phyloP scores from a whole-genome alignment of 2,888 invertebrate genomes.

The Arctia plantaginis region DNA sequence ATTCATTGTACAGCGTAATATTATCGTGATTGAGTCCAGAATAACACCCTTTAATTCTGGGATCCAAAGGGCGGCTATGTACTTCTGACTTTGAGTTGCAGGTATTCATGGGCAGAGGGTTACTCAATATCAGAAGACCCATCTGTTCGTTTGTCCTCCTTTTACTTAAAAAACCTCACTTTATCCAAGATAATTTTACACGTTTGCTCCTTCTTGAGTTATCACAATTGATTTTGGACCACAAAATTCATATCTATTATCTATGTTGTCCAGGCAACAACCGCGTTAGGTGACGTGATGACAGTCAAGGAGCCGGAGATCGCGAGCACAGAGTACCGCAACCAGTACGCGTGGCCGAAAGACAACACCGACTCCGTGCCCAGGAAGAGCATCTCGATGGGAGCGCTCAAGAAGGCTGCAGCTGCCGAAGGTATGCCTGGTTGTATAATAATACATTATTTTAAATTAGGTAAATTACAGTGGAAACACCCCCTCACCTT shows the following conservation, averaged over 20 bases:
- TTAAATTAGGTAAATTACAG: background rate
- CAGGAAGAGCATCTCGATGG: conserved; percentile 95
- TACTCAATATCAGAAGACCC: no score
- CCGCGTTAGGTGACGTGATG: conserved; percentile 90
- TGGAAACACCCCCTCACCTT: background rate
- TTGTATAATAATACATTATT: background rate
- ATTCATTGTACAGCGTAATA: no score
- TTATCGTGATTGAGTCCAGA: no score
- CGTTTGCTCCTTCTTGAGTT: background rate
- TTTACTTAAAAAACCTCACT: no score
- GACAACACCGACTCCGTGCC: conserved; percentile 87
- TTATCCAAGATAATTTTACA: background rate
- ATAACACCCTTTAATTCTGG: no score
- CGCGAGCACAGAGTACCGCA: conserved; percentile 92
- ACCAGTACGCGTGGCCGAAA: conserved; percentile 96
- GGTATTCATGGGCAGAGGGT: no score
- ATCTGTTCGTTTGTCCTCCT: no score
- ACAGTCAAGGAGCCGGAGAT: conserved; percentile 80
- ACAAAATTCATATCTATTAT: background rate
- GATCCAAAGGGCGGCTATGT: no score
- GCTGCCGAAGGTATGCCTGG: conserved; percentile 85
- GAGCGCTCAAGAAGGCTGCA: conserved; percentile 91
- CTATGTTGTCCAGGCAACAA: conserved; percentile 77
- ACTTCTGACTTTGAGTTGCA: no score
- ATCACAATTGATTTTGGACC: background rate